phyloP scores from a whole-genome alignment of 2,113 vertebrate genomes.

The zebrafish (Danio rerio) region GRCz12tu NC_133178.1:43556501-43557000 shows the following conservation, averaged over 20 bases:
- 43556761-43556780: background rate
- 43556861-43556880: background rate
- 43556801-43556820: too few species aligned
- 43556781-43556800: background rate
- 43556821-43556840: too few species aligned
- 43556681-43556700: background rate
- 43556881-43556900: background rate
- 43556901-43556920: background rate
- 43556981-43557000: too few species aligned
- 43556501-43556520: conserved; percentile 36
- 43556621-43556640: background rate
- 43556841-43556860: background rate
- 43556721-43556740: background rate
- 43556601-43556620: conserved; percentile 46
- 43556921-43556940: too few species aligned
- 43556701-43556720: background rate
- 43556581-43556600: conserved; percentile 53
- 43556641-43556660: background rate
- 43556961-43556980: too few species aligned
- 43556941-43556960: too few species aligned
- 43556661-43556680: background rate
- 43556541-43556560: conserved; percentile 62
- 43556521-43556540: conserved; percentile 41
- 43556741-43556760: background rate
- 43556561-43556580: conserved; percentile 63